Evolutionary conservation across 2,888 invertebrate species (phyloP), one percentile per base, ranked within the genome.

Genomic region (Acanthopleura granulata): DNA sequence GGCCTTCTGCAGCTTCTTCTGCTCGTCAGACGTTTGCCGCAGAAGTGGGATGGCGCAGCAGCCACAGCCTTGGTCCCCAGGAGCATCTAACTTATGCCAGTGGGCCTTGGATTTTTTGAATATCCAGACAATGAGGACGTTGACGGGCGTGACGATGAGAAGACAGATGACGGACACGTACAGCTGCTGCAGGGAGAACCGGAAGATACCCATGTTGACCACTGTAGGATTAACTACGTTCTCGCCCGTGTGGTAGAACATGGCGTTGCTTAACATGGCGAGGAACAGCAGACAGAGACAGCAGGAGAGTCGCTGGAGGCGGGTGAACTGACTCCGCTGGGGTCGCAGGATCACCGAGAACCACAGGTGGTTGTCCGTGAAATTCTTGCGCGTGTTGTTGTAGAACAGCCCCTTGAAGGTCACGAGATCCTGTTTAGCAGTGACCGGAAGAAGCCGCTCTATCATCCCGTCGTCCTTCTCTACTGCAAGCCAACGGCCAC

Each of bases 351-450:
- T 91, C 22, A 91, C 86, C 4, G 91, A 91, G 76, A 91, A 88
- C 91, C 91, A 91, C 29, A 91, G 83, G 79, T 91, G 91, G 1
- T 88, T 88, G 80, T 91, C 91, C 3, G 87, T 83, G 1, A 91
- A 80, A 73, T 87, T 86, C 76, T 84, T 86, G 72, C 85, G 85
- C 16, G 87, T 84, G 49, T 86, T 86, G 27, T 86, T 85, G 40
- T 86, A 83, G 81, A 85, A 85, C 6, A 85, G 77, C 62, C 81
- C 81, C 25, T 81, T 80, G 76, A 84, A 84, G 57, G 77, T 82
- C n/a, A 79, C 79, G 22, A 85, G 75, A 71, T 85, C 83, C 61
- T 81, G 78, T 15, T 77, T 74, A 11, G 79, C 79, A 12, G 83
- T 81, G 15, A 84, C 82, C 15, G 85, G 84, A 57, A 85, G 75